Evolutionary conservation across 2,113 vertebrate genomes (phyloP).

Genomic region (Archilochus colubris): DNA sequence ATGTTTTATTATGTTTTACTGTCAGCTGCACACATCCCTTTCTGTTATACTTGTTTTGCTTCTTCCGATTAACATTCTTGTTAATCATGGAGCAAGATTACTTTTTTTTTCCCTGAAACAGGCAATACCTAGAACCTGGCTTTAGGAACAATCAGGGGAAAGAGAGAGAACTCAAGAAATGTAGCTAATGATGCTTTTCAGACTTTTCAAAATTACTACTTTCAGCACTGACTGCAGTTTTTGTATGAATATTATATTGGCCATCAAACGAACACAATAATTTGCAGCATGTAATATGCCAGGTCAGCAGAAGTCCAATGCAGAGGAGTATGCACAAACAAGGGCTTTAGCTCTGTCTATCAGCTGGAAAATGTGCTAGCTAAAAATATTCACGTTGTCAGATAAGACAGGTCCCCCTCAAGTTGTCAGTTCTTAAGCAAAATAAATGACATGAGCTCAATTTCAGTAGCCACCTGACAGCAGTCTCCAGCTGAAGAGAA

Average conservation of each 20-base stretch:
- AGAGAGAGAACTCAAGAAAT: not conserved
- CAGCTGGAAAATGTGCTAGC: not conserved
- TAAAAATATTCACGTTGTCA: not conserved
- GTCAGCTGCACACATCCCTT: not conserved
- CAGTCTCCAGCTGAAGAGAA: not conserved
- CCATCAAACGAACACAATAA: not conserved
- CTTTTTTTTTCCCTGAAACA: not conserved
- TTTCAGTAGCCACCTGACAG: slow-evolving; percentile 18
- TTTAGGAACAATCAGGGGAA: not conserved
- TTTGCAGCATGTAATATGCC: not conserved
- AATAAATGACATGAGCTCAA: slow-evolving; percentile 9
- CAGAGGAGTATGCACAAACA: not conserved
- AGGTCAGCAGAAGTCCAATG: not conserved
- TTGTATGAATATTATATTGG: not conserved
- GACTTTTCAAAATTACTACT: not conserved
- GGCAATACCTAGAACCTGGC: not conserved
- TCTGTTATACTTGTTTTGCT: not conserved
- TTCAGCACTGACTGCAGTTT: not conserved
- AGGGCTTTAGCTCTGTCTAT: not conserved
- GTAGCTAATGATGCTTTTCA: not conserved
- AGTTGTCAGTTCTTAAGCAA: slow-evolving; percentile 20
- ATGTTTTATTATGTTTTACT: not conserved
- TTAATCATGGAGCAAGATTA: not conserved
- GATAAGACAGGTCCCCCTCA: not conserved
- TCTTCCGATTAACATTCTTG: not conserved